Conservation (phyloP, 2,888 invertebrate genomes). For the Lagria hirta region DNA sequence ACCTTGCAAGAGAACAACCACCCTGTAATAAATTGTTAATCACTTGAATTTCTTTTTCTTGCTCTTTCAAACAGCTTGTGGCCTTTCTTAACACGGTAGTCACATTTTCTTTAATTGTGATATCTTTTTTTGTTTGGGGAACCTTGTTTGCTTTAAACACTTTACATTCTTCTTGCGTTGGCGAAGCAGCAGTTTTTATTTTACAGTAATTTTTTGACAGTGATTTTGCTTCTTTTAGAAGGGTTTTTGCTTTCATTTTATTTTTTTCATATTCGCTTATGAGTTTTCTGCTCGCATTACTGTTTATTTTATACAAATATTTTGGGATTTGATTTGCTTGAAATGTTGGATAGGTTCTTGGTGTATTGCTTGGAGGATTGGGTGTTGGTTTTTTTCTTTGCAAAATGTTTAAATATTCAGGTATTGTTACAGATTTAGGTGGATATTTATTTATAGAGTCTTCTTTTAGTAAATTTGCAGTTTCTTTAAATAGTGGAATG, state of each 20-base stretch:
- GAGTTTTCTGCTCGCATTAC: conserved; percentile 31
- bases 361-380: conserved; percentile 29
- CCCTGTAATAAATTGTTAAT: conserved; percentile 57
- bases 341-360: conserved; percentile 23
- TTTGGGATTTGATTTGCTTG: conserved; percentile 33
- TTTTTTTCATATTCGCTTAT: conserved; percentile 35
- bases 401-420: conserved; percentile 33
- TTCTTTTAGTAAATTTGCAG: conserved; percentile 27
- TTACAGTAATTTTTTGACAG: conserved; percentile 22
- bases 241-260: conserved; percentile 33
- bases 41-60: conserved; percentile 58
- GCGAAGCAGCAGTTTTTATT: conserved; percentile 15
- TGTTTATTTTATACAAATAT: conserved; percentile 32
- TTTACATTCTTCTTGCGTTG: conserved; percentile 4
- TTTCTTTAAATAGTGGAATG: conserved; percentile 30
- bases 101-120: conserved; percentile 55
- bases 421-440: conserved; percentile 33
- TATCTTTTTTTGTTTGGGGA: conserved; percentile 31
- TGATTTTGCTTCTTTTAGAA: conserved; percentile 38
- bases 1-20: conserved; percentile 53
- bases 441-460: conserved; percentile 21
- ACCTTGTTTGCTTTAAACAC: conserved; percentile 28
- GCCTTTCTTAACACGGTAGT: conserved; percentile 59
- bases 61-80: conserved; percentile 55
- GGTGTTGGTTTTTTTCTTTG: conserved; percentile 18